phyloP scores from a whole-genome alignment of 2,888 invertebrate species.

The Cheilosia urbana region DNA sequence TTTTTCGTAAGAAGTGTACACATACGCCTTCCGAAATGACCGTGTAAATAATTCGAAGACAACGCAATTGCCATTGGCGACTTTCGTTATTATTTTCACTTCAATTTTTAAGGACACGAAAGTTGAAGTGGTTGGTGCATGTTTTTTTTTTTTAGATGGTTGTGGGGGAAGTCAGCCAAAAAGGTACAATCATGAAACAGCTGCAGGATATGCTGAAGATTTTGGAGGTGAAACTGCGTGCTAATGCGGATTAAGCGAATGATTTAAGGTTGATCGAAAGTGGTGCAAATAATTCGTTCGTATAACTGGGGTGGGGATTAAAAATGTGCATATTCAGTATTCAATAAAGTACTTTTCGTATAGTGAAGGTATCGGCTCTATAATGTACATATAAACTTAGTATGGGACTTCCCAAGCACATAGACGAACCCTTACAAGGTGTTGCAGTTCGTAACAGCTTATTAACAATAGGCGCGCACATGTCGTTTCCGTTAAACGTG shows the following conservation, averaged over 20 bases:
- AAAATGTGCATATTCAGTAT: background rate
- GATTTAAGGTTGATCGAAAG: background rate
- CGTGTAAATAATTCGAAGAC: constrained; percentile 71
- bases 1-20: constrained; percentile 17
- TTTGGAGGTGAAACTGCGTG: constrained; percentile 50
- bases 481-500: too few relatives aligned
- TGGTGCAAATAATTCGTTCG: background rate
- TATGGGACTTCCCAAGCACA: too few relatives aligned
- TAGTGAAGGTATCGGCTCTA: too few relatives aligned
- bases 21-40: constrained; percentile 43
- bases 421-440: too few relatives aligned
- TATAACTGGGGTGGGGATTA: background rate
- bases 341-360: background rate
- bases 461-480: too few relatives aligned
- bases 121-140: background rate
- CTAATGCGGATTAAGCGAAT: constrained; percentile 14
- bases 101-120: constrained; percentile 66
- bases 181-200: constrained; percentile 13
- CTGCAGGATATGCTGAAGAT: constrained; percentile 34
- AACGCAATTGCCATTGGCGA: constrained; percentile 50
- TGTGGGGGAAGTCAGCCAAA: background rate
- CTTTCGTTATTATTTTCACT: constrained; percentile 66
- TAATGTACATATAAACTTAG: too few relatives aligned
- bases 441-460: too few relatives aligned
- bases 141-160: constrained; percentile 24